Base-by-base conservation (phyloP, 2,113 vertebrate species). In the Plecturocebus donacophilus region DNA sequence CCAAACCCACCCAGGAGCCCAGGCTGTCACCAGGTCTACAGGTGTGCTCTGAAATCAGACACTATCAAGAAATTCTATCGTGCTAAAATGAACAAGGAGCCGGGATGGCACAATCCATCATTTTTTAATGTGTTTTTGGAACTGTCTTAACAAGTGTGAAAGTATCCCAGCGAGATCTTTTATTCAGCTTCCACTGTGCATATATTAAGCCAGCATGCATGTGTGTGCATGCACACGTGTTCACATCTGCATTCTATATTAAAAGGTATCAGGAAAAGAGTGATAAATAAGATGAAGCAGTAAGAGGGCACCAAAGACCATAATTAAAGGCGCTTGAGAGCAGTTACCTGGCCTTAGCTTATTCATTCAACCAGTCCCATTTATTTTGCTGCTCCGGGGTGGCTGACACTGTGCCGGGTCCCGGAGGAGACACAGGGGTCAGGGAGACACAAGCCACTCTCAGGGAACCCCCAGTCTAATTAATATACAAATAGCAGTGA, bases 41-140 rank as follows among this genome's bases (percentile, higher is more conserved):
- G 97, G 80, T 95, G 77, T 38, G 82, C 87, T 86, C 89, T 91
- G 83, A 91, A 97, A 94, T 91, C 91, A 93, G 91, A 87, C 73
- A n/a, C 90, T 20, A 30, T 49, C 42, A 25, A 45, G 47, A 71
- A 86, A 77, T 49, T 80, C 82, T 76, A 83, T 73, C 11, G 0
- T 8, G 66, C 90, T 47, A 66, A 82, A 79, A 96, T 8, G 87
- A 38, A 25, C 75, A 56, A 21, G 87, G 21, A 32, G 30, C 20
- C 2, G 1, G 54, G 47, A n/a, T 68, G 2, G 71, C 35, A 42
- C 87, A 68, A 87, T 87, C 79, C 42, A 84, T 96, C 87, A 87
- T 75, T 70, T 75, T 47, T 66, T 71, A 40, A 45, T n/a, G 40
- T 42, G 27, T 45, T 30, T 45, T n/a, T 9, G 68, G 87, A 88